phyloP scores from a whole-genome alignment of 2,113 vertebrate species.

The Ginglymostoma cirratum region DNA sequence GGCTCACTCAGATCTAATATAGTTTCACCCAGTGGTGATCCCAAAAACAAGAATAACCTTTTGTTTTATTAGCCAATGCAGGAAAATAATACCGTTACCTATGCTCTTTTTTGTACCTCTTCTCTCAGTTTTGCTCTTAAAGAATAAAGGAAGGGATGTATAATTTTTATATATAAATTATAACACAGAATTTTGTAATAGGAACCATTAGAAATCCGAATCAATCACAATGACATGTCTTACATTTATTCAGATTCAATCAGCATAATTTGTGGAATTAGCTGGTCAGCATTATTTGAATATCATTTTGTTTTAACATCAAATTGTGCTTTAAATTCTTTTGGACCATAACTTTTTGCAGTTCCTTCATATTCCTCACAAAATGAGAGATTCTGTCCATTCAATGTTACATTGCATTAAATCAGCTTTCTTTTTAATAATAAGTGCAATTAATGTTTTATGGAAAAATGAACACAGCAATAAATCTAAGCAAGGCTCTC shows the following conservation, averaged over 20 bases:
- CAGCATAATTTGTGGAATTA: background rate
- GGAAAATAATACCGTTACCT: background rate
- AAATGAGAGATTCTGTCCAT: background rate
- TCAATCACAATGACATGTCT: background rate
- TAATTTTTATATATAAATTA: no score
- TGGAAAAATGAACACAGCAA: background rate
- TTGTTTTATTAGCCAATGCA: background rate
- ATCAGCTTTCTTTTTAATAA: background rate
- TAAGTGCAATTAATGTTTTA: conserved; percentile 30
- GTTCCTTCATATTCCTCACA: background rate
- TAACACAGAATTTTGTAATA: background rate
- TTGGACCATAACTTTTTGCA: background rate
- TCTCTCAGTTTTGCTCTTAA: background rate
- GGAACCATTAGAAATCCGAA: background rate
- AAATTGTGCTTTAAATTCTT: background rate
- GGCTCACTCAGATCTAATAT: background rate
- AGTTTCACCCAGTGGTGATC: background rate
- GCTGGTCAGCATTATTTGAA: background rate
- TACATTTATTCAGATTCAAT: background rate
- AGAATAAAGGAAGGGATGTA: background rate
- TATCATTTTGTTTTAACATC: background rate
- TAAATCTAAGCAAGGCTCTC: background rate
- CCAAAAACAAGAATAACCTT: background rate
- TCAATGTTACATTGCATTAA: background rate
- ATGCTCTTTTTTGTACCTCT: background rate